Base-by-base conservation (phyloP, 2,797 vertebrate species). In the Ficedula albicollis region DNA sequence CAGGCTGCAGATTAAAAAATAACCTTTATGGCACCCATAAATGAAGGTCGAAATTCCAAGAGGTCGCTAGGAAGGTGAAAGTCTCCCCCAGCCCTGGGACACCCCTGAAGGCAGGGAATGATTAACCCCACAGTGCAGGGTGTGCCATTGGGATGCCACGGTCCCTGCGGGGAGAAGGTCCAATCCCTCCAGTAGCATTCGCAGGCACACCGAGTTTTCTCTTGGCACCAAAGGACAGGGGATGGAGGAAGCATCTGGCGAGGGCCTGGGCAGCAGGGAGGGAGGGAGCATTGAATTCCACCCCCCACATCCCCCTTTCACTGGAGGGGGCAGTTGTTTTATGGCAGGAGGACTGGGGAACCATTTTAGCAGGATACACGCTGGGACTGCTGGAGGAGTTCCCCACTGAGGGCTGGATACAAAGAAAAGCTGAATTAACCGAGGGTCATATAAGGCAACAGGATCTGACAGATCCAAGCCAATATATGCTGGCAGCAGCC, bases 381-480 rank as follows among this genome's bases (percentile, higher is more conserved):
- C 88, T 79, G 94, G 63, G 95, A 44, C 77, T 84, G 95, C 92
- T 87, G 26, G 80, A 94, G 94, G 93, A 93, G 90, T 82, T 95
- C 94, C 95, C 95, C 1, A 92, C 94, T 93, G 95, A 95, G 94
- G 91, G 93, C 85, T 95, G 94, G 93, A 89, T 94, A 93, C 93
- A 93, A 94, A 96, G 95, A 87, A 93, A 96, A 94, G 95, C 92
- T 93, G 96, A 92, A 96, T 95, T 93, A 95, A 94, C 84, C 27
- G 48, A 89, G 94, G 96, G 96, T 96, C 96, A 92, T 91, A 95
- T 95, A 96, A 96, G 96, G 96, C 96, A 89, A 96, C 96, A 93
- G 96, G 95, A 96, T 96, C 95, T 87, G 94, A 84, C 96, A 93
- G 96, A 96, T 93, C 92, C 27, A 72, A 96, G 96, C 96, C 96